Base-by-base conservation (phyloP, 2,888 invertebrate species). In the Leucophora obtusa region DNA sequence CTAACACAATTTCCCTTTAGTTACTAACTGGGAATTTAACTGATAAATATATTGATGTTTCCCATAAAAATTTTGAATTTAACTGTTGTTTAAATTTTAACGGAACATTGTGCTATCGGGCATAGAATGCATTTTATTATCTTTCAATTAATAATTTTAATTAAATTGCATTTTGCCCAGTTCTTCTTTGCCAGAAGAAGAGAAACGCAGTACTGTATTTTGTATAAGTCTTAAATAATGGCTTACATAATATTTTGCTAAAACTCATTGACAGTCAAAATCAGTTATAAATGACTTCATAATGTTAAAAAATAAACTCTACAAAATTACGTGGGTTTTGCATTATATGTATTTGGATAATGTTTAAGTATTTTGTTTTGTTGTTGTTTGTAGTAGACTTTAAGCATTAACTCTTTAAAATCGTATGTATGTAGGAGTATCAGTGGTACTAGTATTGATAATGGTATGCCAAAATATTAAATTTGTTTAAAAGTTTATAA, bases 261-360 rank as follows among this genome's bases (percentile, higher is more conserved):
- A 50, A 58, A 59, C 68, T 78, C 54, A 65, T 66, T 78, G 66
- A 43, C 60, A 71, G 35, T 56, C 54, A 10, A 58, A 59, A n/a
- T 43, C 66, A 66, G 51, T 53, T 24, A 50, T 28, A 72, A 80
- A 62, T 80, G 80, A 80, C 80, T 80, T 80, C 80, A 75, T 80
- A 71, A 54, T 70, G 15, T 28, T 58, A n/a, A 11, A 17, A 35
- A 59, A 17, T 10, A 65, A 21, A 58, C 14, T n/a, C 54, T 47
- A 5, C n/a, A 47, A 62, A 18, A 35, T 53, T 50, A 78, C 71
- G 77, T 78, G 59, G 77, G 77, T 66, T 78, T 66, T 68, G 71
- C 71, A 78, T 66, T 66, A 77, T 58, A n/a, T n/a, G n/a, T n/a
- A 69, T 69, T 56, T 17, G 56, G 17, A 50, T 43, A 54, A 33